Conservation (phyloP, 2,888 invertebrate species). For the Drosophila vallismaia region DNA sequence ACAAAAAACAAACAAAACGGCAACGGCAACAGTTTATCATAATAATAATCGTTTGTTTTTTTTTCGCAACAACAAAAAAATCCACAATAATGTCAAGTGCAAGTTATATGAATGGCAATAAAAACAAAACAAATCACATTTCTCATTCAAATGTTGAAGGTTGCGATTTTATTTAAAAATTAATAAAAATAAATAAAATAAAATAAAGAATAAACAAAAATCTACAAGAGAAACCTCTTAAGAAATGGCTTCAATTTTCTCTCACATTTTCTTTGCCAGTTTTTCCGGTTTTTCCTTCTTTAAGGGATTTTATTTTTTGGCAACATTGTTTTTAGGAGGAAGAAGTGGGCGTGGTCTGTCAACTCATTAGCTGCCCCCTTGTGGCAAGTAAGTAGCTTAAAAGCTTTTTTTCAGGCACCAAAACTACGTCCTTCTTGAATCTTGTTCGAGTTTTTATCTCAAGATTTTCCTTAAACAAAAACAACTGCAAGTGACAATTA, state of each 20-base stretch:
- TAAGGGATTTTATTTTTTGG: background rate
- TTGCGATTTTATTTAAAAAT: background rate
- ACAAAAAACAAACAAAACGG: background rate
- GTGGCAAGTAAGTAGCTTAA: conserved; percentile 36
- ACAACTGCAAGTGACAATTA: background rate
- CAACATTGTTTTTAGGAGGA: background rate
- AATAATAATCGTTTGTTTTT: conserved; percentile 57
- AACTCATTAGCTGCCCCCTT: conserved; percentile 40
- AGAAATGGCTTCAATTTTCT: background rate
- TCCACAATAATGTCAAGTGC: conserved; percentile 68
- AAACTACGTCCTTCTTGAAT: background rate
- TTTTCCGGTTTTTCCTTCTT: background rate
- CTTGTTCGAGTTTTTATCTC: background rate
- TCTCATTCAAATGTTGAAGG: background rate
- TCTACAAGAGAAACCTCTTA: background rate
- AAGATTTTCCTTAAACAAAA: background rate
- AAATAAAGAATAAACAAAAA: background rate
- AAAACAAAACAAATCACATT: too few species aligned
- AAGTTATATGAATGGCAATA: conserved; percentile 40
- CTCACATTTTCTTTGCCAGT: background rate
- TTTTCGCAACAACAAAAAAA: conserved; percentile 18
- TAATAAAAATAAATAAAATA: too few species aligned
- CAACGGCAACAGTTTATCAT: conserved; percentile 55
- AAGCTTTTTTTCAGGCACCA: conserved; percentile 31
- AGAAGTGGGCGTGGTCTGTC: conserved; percentile 33